Evolutionary conservation across 2,113 vertebrate genomes (phyloP), one percentile per base, ranked within the genome.

Genomic region (Trinectes maculatus): DNA sequence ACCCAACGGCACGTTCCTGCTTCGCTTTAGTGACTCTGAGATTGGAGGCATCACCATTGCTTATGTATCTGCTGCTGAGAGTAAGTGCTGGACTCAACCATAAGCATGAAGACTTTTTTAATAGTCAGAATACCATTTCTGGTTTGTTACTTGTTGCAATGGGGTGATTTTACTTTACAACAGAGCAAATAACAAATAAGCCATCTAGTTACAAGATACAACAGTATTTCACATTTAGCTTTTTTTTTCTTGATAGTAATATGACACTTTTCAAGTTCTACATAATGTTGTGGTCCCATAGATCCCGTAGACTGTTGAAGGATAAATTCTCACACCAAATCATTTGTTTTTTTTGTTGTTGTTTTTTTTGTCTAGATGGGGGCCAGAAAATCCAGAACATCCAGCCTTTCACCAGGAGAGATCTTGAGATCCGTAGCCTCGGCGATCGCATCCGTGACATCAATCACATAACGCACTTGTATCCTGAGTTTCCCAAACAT

Each of bases 1-100:
- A 48, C 93, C 93, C 0, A 93, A 93, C 0, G 98, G 98, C 12
- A 98, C 95, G 0, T 99, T 99, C 86, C 86, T 99, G 60, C 94
- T 99, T 6, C 96, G 98, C 73, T 99, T 98, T 81, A 99, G 98
- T 8, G 98, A 99, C 89, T 99, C 98, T 0, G 97, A 98, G 87
- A 98, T 99, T 0, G 96, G 98, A 0, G 97, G 96, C 18, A 94
- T 98, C 90, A 99, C 96, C 37, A 98, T 99, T 1, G 98, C 98
- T 18, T 95, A 98, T 0, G 92, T 99, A 44, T 91, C 90, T 25
- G 66, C 74, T 8, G 8, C 24, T 25, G 93, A 92, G 8, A 85
- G 92, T 92, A 84, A 57, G 91, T 82, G 10, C 51, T 44, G 16
- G 0, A 47, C 31, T n/a, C n/a, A n/a, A n/a, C n/a, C n/a, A n/a